Evolutionary conservation across 2,888 invertebrate species (phyloP).

Genomic region (Buathra laborator): DNA sequence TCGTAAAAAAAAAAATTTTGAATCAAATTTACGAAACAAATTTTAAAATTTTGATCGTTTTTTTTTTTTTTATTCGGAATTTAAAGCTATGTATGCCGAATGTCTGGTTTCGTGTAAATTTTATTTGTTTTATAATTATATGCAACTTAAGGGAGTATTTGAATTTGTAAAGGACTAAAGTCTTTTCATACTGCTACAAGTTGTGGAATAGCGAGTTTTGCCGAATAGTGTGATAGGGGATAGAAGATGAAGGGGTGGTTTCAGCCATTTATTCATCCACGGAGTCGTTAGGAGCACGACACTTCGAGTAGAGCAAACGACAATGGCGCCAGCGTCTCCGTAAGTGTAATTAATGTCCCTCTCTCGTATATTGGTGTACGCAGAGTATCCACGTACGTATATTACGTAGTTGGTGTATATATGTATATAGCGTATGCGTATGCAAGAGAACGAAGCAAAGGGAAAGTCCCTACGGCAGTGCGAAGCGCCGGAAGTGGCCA

Average conservation of each 20-base stretch:
- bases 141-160: too few relatives aligned
- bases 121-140: too few relatives aligned
- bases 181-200: background rate
- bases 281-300: slow-evolving; percentile 73
- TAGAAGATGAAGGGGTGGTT: background rate
- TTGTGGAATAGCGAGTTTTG: background rate
- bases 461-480: slow-evolving; percentile 27
- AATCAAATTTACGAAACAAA: too few relatives aligned
- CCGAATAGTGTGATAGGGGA: slow-evolving; percentile 4
- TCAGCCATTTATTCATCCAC: slow-evolving; percentile 44
- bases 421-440: background rate
- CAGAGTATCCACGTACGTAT: background rate
- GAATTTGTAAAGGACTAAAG: too few relatives aligned
- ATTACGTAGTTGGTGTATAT: background rate
- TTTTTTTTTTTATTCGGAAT: too few relatives aligned
- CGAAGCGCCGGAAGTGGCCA: slow-evolving; percentile 63
- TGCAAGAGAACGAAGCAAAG: background rate
- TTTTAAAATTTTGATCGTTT: too few relatives aligned
- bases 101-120: too few relatives aligned
- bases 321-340: slow-evolving; percentile 63
- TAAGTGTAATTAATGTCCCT: slow-evolving; percentile 62
- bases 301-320: slow-evolving; percentile 49
- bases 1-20: too few relatives aligned
- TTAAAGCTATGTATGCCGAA: too few relatives aligned
- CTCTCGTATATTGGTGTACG: slow-evolving; percentile 13